Evolutionary conservation across 2,888 invertebrate species (phyloP), one percentile per base, ranked within the genome.

Genomic region (Nezara viridula): DNA sequence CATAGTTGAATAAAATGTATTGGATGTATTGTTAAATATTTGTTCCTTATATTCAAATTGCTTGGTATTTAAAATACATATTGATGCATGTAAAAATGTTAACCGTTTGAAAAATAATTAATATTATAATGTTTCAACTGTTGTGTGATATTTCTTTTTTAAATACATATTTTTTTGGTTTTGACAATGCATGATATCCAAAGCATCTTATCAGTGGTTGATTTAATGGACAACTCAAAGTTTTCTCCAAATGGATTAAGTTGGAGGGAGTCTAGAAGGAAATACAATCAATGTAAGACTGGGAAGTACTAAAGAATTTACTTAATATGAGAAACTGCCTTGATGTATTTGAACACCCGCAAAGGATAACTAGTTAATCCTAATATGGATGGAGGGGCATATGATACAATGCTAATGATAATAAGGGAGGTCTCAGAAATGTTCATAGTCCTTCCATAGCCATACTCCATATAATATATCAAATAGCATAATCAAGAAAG

Each of bases 1-100:
- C 81, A 44, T 81, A 81, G 40, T 81, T 81, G n/a, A 81, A 81
- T 81, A 81, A 81, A 81, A 40, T 81, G 81, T 81, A 81, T 44
- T 81, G 81, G 3, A 81, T 47, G 81, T 47, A 40, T 47, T n/a
- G 81, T 81, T 81, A 81, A 81, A 81, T 81, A 81, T 81, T 73
- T 81, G 44, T 81, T 81, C 81, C 81, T 81, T 81, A 81, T 81
- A 44, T 81, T 81, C 44, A 81, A 81, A 81, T 12, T 47, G 9
- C 6, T 81, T 81, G 44, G 9, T 81, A n/a, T 16, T 81, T n/a
- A 24, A 81, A 5, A 81, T 40, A 19, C n/a, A n/a, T 32, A 73
- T 73, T 37, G 4, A 37, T 73, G 37, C 66, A 73, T 37, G 37
- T 73, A 19, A 19, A 37, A 24, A 4, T 19, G 66, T 37, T 32